phyloP scores from a whole-genome alignment of 2,888 invertebrate genomes.

The Lycia hirtaria region DNA sequence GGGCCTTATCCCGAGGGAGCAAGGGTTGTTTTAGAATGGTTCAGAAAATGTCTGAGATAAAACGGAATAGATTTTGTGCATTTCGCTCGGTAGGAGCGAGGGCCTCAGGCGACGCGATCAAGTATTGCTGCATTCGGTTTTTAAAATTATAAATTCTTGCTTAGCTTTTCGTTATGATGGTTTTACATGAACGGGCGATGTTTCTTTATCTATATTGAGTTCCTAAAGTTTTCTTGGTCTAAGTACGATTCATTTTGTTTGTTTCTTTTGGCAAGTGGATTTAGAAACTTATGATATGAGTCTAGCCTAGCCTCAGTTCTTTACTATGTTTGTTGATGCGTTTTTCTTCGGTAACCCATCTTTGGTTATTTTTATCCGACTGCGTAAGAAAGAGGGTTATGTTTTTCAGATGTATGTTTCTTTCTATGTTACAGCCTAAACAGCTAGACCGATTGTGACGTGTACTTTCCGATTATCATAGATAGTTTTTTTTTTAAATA shows the following conservation, averaged over 20 bases:
- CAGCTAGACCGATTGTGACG: too few species aligned
- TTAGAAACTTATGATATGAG: background rate
- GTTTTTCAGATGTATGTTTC: too few species aligned
- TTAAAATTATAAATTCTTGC: constrained; percentile 43
- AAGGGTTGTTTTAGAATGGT: constrained; percentile 49
- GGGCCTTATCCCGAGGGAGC: constrained; percentile 38
- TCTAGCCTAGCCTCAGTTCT: background rate
- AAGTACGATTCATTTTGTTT: constrained; percentile 4
- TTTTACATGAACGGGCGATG: constrained; percentile 33
- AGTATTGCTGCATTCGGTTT: constrained; percentile 49
- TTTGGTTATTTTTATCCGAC: too few species aligned
- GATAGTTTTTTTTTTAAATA: too few species aligned
- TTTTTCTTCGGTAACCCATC: too few species aligned
- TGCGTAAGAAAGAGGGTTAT: too few species aligned
- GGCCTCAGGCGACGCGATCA: constrained; percentile 44
- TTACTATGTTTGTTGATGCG: background rate
- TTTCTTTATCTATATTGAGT: constrained; percentile 19
- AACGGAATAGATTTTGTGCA: constrained; percentile 82
- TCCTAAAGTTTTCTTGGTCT: background rate
- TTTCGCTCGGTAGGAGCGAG: constrained; percentile 72
- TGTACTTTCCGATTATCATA: too few species aligned
- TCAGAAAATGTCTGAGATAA: constrained; percentile 68
- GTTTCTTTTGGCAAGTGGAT: background rate
- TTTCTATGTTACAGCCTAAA: too few species aligned
- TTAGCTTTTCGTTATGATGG: constrained; percentile 36